Evolutionary conservation across 2,888 invertebrate genomes (phyloP), one percentile per base, ranked within the genome.

Genomic region (Homarus gammarus): DNA sequence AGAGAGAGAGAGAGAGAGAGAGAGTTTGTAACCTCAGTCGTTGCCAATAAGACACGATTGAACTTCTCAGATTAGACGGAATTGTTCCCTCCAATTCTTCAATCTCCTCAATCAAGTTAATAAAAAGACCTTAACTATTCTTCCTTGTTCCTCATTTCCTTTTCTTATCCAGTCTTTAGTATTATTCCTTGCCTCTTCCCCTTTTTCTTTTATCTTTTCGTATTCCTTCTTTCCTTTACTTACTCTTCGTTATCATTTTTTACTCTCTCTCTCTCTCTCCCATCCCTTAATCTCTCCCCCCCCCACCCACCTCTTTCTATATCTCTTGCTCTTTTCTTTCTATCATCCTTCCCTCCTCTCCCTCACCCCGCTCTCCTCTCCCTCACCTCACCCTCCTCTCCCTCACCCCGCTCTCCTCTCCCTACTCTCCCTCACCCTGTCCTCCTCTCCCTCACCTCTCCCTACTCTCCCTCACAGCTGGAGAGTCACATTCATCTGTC

Each of bases 401-500:
- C 15, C 18, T 12, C 22, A 22, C 56, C 5, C 56, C 56, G 12
- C 44, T 44, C 78, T 78, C 75, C 75, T 75, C 75, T 78, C 78
- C 56, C 33, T 49, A 1, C 1, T 56, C 22, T 56, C 18, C 56
- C 56, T 56, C 56, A 56, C 22, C 27, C 49, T 56, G 56, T 8
- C 6, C 56, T 15, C 22, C 56, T 18, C 56, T 56, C 56, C 56
- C 10, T 2, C 56, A 8, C 44, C n/a, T n/a, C 49, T 8, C 49
- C 49, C 49, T 49, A 49, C 49, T 1, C 49, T 49, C 8, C 56
- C 22, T 0, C 56, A 22, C 38, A n/a, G 2, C 3, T 73, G 73
- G 12, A 10, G 3, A 0, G 49, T 44, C 22, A n/a, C 77, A 77
- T 77, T 49, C 44, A 56, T 78, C 78, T 78, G 31, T 56, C 31